These are phyloP conservation scores for Macaria liturata DNA, from an alignment of 2,888 invertebrate genomes.

Conservation along the genomic window DNA sequence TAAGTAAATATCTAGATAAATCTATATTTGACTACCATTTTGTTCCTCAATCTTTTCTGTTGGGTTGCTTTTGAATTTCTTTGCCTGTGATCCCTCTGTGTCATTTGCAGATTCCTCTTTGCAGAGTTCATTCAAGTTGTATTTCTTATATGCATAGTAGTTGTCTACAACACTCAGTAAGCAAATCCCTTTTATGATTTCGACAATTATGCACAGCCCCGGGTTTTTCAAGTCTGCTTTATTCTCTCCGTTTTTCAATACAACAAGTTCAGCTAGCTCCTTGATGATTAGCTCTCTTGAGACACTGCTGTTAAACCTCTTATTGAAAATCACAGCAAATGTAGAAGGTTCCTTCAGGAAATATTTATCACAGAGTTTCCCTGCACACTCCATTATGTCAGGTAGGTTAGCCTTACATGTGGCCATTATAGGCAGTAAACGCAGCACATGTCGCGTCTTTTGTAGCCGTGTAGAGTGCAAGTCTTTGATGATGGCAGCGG, in stretches of 20 bases:
- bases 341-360: slow-evolving; percentile 88
- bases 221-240: slow-evolving; percentile 91
- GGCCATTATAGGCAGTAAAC: slow-evolving; percentile 91
- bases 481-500: slow-evolving; percentile 88
- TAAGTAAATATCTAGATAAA: slow-evolving; percentile 44
- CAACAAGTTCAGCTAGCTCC: slow-evolving; percentile 88
- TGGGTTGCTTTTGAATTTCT: slow-evolving; percentile 67
- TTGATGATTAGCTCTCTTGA: slow-evolving; percentile 88
- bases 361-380: slow-evolving; percentile 87
- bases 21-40: slow-evolving; percentile 51
- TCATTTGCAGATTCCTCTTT: slow-evolving; percentile 69
- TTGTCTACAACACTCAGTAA: slow-evolving; percentile 91
- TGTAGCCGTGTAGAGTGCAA: slow-evolving; percentile 86
- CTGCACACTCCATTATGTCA: slow-evolving; percentile 88
- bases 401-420: slow-evolving; percentile 91
- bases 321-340: slow-evolving; percentile 90
- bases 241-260: slow-evolving; percentile 87
- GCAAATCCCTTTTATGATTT: slow-evolving; percentile 91
- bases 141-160: slow-evolving; percentile 91
- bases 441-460: slow-evolving; percentile 89
- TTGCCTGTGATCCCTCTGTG: slow-evolving; percentile 66
- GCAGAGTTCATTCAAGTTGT: slow-evolving; percentile 89
- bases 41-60: slow-evolving; percentile 49
- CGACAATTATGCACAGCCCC: slow-evolving; percentile 90
- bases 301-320: slow-evolving; percentile 89